Base-by-base conservation (phyloP, 2,797 vertebrate genomes). In the Florisuga fusca region DNA sequence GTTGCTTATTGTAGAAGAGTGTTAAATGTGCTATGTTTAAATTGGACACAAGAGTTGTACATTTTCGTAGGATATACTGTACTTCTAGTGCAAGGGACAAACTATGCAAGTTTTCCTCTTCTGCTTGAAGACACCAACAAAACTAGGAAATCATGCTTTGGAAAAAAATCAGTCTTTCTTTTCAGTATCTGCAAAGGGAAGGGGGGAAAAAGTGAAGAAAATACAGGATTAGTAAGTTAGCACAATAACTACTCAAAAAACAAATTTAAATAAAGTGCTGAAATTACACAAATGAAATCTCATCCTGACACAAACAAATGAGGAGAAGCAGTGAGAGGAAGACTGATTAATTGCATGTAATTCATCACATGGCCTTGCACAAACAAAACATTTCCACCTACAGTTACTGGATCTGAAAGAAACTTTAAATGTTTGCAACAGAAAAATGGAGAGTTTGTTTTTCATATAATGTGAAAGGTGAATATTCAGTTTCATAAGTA, bases 101-200 rank as follows among this genome's bases (percentile, higher is more conserved):
- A 84, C 81, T 38, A 86, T 53, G 46, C 20, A 34, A 69, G 22
- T 58, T 80, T 86, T 81, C 69, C 41, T 75, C 77, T 85, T 77
- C 46, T 92, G 55, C 87, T 50, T 95, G n/a, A 89, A 74, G 54
- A 80, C 34, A 76, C 57, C 92, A 93, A 89, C 41, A 82, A 93
- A 93, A 74, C 45, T 69, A 67, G 20, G 33, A 82, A 80, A 61
- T 25, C 76, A 89, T 43, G 58, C 29, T 77, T 33, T 67, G 27
- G 23, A 85, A 91, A 73, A 71, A 15, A 20, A 12, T 41, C 34
- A 6, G 33, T 38, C 66, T 63, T 93, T 88, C 43, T 27, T 88
- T 90, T 68, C 64, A 84, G 0, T 33, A 64, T 38, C 51, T 82
- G 53, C 68, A 89, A 77, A 74, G 18, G 21, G 18, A 63, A 41